Conservation (phyloP, 2,113 vertebrate genomes). For the Brachypteracias leptosomus region DNA sequence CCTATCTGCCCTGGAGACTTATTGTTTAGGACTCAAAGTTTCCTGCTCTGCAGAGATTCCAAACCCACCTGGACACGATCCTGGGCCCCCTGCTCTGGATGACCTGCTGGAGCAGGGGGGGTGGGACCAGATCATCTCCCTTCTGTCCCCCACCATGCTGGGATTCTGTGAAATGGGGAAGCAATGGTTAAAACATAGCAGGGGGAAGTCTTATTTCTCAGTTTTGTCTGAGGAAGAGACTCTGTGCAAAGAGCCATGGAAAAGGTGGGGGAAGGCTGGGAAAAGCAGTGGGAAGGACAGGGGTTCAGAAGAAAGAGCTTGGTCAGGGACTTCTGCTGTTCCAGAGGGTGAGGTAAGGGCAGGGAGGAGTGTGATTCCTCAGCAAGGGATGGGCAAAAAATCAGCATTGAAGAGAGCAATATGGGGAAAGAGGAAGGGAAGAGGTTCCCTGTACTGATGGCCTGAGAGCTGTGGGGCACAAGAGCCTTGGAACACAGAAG, state of each 20-base stretch:
- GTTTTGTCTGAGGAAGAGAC: background rate
- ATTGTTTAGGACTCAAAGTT: background rate
- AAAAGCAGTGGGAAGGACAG: background rate
- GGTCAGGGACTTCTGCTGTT: rapidly evolving
- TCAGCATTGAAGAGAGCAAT: background rate
- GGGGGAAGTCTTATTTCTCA: background rate
- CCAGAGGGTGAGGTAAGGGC: background rate
- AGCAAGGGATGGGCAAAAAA: background rate
- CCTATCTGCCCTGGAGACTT: background rate
- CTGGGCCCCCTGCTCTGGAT: too few species aligned
- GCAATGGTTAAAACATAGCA: background rate
- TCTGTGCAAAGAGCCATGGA: too few species aligned
- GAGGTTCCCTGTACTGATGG: background rate
- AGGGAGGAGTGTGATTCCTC: background rate
- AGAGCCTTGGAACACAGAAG: background rate
- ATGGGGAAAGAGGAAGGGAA: background rate
- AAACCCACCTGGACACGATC: too few species aligned
- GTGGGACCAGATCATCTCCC: too few species aligned
- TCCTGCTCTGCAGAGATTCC: too few species aligned
- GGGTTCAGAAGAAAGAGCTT: background rate
- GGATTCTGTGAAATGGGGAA: background rate
- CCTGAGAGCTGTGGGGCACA: background rate
- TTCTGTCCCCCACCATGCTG: too few species aligned
- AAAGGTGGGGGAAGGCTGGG: too few species aligned
- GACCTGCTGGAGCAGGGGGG: too few species aligned